A percentile compares a stretch with the other conserved stretches of the same genome.
phyloP scores from a whole-genome alignment of 2,797 vertebrate species.

The Myotis planiceps region DNA sequence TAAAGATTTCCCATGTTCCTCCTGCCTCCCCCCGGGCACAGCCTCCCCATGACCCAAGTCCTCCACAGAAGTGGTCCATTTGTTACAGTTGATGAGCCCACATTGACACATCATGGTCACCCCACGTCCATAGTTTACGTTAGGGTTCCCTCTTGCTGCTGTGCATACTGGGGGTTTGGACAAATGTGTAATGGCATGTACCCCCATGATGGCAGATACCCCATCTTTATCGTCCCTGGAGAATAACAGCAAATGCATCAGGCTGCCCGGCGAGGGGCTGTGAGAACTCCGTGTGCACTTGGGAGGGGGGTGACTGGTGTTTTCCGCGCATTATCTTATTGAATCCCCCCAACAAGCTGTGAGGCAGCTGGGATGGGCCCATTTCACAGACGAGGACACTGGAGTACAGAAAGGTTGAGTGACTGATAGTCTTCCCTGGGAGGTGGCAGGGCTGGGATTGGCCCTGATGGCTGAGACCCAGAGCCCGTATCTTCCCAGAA shows the following conservation, averaged over 20 bases:
- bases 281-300: background rate
- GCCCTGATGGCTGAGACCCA: background rate
- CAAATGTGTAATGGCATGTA: background rate
- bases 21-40: background rate
- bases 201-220: background rate
- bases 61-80: background rate
- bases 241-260: background rate
- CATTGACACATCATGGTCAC: too few species aligned
- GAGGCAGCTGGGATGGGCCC: background rate
- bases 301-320: background rate
- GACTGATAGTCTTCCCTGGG: background rate
- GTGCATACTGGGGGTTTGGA: background rate
- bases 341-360: background rate
- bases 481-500: background rate
- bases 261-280: rapidly evolving
- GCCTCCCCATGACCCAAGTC: background rate
- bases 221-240: background rate
- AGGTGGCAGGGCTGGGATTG: background rate
- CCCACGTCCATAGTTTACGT: background rate
- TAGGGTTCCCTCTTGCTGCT: background rate
- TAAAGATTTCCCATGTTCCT: background rate
- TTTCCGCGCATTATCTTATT: background rate
- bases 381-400: background rate
- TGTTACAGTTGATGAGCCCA: background rate
- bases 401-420: background rate